Conservation (phyloP, 2,888 invertebrate genomes). For the Acrocyrtus sp. region DNA sequence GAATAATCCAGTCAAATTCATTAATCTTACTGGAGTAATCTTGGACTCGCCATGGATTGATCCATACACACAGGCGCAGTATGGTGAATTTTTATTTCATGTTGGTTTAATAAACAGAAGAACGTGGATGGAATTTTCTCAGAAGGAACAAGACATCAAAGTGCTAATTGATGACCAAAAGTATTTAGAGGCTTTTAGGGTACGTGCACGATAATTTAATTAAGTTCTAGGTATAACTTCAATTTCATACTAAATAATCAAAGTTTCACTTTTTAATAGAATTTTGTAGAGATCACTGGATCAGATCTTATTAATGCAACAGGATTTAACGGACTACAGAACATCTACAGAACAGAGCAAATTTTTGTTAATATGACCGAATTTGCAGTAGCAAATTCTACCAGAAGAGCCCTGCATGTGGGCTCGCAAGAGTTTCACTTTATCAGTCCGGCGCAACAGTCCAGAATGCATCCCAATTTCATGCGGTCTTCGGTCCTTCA, state of each 20-base stretch:
- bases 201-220: slow-evolving; percentile 11
- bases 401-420: slow-evolving; percentile 23
- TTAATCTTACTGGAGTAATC: slow-evolving; percentile 72
- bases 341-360: slow-evolving; percentile 16
- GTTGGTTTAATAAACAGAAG: slow-evolving; percentile 64
- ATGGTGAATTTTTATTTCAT: slow-evolving; percentile 66
- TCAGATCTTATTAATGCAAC: neutral
- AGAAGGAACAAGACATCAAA: slow-evolving; percentile 51
- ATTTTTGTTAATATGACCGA: slow-evolving; percentile 7
- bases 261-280: no score
- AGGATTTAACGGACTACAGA: slow-evolving; percentile 13
- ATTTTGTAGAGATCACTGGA: neutral
- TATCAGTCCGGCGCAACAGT: neutral
- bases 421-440: neutral
- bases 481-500: neutral
- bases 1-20: slow-evolving; percentile 73
- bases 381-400: neutral
- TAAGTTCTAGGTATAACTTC: no score
- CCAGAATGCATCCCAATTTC: slow-evolving; percentile 10
- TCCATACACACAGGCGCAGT: slow-evolving; percentile 64
- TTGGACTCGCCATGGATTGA: slow-evolving; percentile 63
- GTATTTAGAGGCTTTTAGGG: slow-evolving; percentile 49
- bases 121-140: slow-evolving; percentile 55
- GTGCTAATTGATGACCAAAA: slow-evolving; percentile 51
- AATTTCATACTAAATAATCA: no score